Percentiles rank a stretch among this genome's conserved stretches.
Conservation (phyloP, 2,888 invertebrate species). For the Andrena bicolor region DNA sequence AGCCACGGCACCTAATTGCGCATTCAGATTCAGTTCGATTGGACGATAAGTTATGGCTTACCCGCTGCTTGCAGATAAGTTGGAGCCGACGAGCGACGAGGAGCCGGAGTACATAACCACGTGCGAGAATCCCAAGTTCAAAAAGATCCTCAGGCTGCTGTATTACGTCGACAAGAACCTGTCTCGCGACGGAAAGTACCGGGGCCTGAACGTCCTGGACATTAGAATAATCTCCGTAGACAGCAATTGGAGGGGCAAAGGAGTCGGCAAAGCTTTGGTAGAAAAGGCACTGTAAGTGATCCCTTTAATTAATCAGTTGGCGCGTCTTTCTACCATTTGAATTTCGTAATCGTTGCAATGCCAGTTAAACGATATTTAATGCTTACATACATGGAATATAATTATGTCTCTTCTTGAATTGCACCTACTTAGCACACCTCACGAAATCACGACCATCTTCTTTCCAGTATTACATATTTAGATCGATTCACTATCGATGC, state of each 20-base stretch:
- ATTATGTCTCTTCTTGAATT: too few relatives aligned
- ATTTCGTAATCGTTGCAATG: background rate
- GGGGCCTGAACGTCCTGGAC: conserved; percentile 87
- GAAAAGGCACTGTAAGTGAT: conserved; percentile 87
- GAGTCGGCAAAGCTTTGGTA: conserved; percentile 89
- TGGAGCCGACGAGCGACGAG: conserved; percentile 83
- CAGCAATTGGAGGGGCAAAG: conserved; percentile 88
- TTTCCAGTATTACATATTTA: too few relatives aligned
- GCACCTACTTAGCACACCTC: too few relatives aligned
- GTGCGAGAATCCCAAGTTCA: conserved; percentile 88
- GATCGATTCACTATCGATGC: background rate
- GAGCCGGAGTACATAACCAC: conserved; percentile 84
- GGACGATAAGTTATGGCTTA: background rate
- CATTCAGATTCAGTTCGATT: background rate
- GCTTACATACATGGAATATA: too few relatives aligned
- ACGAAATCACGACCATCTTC: too few relatives aligned
- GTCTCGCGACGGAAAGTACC: conserved; percentile 87
- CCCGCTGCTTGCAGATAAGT: conserved; percentile 78
- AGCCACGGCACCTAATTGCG: background rate
- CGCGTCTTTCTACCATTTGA: too few relatives aligned
- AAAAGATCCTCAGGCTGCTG: conserved; percentile 88
- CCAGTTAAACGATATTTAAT: background rate
- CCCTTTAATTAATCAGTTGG: background rate
- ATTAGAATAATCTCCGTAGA: conserved; percentile 90
- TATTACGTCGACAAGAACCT: conserved; percentile 87